Evolutionary conservation across 2,113 vertebrate species (phyloP).

Genomic region (Dicrurus megarhynchus): DNA sequence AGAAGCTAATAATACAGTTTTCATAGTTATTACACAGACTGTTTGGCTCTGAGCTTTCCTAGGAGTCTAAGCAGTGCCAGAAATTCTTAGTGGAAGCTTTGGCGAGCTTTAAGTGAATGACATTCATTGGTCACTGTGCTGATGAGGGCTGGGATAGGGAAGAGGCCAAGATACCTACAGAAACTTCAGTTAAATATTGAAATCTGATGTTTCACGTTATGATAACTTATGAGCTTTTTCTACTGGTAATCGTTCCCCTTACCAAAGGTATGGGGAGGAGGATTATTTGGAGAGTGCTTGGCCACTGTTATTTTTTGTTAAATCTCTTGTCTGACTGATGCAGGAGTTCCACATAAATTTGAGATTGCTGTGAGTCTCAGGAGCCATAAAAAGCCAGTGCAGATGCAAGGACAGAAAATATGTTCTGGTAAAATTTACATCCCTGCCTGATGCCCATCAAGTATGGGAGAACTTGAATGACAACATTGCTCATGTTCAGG

Average conservation of each 20-base stretch:
- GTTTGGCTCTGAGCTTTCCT: conserved; percentile 33
- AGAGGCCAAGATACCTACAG: not conserved
- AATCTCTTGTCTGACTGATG: not conserved
- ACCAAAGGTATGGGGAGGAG: not conserved
- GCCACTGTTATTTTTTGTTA: not conserved
- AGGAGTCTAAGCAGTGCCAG: not conserved
- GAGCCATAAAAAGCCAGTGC: not conserved
- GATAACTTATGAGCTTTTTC: not conserved
- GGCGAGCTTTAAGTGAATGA: not conserved
- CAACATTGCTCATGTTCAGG: not conserved
- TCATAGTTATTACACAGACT: not conserved
- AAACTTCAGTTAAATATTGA: not conserved
- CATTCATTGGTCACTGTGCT: not conserved
- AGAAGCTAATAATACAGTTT: conserved; percentile 31
- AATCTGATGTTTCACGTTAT: conserved; percentile 5
- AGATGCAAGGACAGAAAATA: not conserved
- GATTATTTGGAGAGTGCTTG: not conserved
- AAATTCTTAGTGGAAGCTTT: not conserved
- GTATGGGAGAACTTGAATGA: not conserved
- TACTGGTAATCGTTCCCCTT: not conserved
- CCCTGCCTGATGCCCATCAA: not conserved
- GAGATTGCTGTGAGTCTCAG: not conserved
- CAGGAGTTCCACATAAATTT: not conserved
- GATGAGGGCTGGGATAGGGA: not conserved
- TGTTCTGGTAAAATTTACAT: not conserved